phyloP scores from a whole-genome alignment of 2,797 vertebrate genomes.

The Acrossocheilus wenchowensis region DNA sequence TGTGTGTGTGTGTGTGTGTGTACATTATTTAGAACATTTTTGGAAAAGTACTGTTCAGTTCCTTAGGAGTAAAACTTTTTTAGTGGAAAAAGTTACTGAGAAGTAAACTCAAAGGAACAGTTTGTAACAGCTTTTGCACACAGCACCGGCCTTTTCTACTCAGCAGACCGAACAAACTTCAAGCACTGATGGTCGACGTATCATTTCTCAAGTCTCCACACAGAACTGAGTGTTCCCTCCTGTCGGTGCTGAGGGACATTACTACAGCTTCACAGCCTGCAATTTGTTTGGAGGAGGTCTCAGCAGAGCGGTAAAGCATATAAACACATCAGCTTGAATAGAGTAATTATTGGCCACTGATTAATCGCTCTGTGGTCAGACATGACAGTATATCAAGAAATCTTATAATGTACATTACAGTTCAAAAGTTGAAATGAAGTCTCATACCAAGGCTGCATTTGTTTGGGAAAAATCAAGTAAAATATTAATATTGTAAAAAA shows the following conservation, averaged over 20 bases:
- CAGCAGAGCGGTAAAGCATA: neutral
- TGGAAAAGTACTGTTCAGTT: neutral
- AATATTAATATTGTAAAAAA: neutral
- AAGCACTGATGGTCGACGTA: conserved; percentile 6
- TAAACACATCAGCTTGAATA: conserved; percentile 14
- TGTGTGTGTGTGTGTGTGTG: too few relatives aligned
- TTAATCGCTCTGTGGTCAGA: neutral
- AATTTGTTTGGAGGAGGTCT: neutral
- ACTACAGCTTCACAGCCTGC: neutral
- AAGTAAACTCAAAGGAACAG: neutral
- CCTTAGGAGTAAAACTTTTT: neutral
- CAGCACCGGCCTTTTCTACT: neutral
- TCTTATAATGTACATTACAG: neutral
- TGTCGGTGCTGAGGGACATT: conserved; percentile 2
- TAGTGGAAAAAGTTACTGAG: neutral
- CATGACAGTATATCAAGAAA: neutral
- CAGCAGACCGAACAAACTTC: neutral
- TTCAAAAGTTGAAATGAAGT: too few relatives aligned
- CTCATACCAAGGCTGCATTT: neutral
- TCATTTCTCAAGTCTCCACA: conserved; percentile 22
- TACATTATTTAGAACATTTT: neutral
- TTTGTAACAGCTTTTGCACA: conserved; percentile 3
- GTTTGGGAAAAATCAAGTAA: neutral
- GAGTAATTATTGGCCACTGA: conserved; percentile 3
- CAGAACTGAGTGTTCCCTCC: conserved; percentile 27